These are phyloP conservation scores for Apotomis capreana DNA, from an alignment of 2,888 invertebrate species.

Conservation along the genomic window DNA sequence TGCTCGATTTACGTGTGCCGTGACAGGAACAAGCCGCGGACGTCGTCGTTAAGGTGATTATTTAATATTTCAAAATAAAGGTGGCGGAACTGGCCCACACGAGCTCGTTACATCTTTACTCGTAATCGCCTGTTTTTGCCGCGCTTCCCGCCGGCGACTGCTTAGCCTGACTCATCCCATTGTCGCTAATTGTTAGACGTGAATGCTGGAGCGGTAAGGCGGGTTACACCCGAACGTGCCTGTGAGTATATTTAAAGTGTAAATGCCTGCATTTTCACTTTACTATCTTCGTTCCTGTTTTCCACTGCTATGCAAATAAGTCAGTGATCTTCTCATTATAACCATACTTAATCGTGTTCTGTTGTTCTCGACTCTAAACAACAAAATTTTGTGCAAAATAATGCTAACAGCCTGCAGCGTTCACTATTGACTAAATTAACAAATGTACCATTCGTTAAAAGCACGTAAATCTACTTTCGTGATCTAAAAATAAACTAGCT, in stretches of 20 bases:
- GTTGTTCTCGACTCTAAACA: too few species aligned
- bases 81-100: slow-evolving; percentile 61
- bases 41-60: slow-evolving; percentile 58
- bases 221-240: not conserved
- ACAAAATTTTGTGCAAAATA: not conserved
- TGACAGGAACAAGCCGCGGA: slow-evolving; percentile 69
- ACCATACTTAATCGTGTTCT: too few species aligned
- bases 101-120: slow-evolving; percentile 50
- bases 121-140: slow-evolving; percentile 45
- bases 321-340: too few species aligned
- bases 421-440: not conserved
- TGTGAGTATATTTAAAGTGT: not conserved
- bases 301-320: not conserved
- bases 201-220: not conserved
- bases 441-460: slow-evolving; percentile 24
- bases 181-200: slow-evolving; percentile 20
- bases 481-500: slow-evolving; percentile 21
- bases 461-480: slow-evolving; percentile 12
- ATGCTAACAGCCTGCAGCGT: not conserved
- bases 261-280: not conserved
- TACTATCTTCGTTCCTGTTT: not conserved
- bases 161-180: slow-evolving; percentile 32
- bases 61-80: slow-evolving; percentile 72
- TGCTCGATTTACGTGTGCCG: slow-evolving; percentile 49
- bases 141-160: slow-evolving; percentile 45